Conservation (phyloP, 2,888 invertebrate genomes). For the Platerodrilus igneus region DNA sequence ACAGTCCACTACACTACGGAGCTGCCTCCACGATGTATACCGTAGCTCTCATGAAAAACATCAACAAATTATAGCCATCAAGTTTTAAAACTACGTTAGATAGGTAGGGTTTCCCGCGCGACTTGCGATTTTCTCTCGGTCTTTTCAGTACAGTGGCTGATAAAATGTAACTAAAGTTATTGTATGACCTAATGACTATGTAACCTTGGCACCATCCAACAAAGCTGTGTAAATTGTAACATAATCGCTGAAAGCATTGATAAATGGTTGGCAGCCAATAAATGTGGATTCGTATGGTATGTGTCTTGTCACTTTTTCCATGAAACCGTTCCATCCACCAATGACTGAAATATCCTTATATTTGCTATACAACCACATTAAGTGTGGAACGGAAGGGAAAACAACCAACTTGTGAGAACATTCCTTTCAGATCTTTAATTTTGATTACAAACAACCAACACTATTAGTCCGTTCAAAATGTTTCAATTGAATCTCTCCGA, state of each 20-base stretch:
- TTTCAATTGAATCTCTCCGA: neutral
- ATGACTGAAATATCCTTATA: too few relatives aligned
- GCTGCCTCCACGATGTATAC: too few relatives aligned
- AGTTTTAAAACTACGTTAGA: too few relatives aligned
- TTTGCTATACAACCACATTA: neutral
- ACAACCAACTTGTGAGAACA: neutral
- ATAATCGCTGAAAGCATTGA: slow-evolving; percentile 17
- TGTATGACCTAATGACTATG: neutral
- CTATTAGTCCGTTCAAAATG: too few relatives aligned
- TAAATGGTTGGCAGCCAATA: slow-evolving; percentile 17
- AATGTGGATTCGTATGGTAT: neutral
- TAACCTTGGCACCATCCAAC: too few relatives aligned
- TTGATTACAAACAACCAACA: neutral
- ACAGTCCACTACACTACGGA: too few relatives aligned
- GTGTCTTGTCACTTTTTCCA: slow-evolving; percentile 19
- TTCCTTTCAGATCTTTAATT: neutral
- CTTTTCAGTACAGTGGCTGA: neutral
- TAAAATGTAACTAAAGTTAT: slow-evolving; percentile 6
- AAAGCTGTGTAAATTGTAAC: slow-evolving; percentile 16
- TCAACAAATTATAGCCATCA: too few relatives aligned
- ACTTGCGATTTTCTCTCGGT: neutral
- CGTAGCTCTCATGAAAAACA: too few relatives aligned
- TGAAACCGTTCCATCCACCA: slow-evolving; percentile 23
- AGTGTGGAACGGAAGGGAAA: neutral
- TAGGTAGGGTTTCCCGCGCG: neutral